Conservation (phyloP, 2,888 invertebrate species). For the Hetaerina titia region DNA sequence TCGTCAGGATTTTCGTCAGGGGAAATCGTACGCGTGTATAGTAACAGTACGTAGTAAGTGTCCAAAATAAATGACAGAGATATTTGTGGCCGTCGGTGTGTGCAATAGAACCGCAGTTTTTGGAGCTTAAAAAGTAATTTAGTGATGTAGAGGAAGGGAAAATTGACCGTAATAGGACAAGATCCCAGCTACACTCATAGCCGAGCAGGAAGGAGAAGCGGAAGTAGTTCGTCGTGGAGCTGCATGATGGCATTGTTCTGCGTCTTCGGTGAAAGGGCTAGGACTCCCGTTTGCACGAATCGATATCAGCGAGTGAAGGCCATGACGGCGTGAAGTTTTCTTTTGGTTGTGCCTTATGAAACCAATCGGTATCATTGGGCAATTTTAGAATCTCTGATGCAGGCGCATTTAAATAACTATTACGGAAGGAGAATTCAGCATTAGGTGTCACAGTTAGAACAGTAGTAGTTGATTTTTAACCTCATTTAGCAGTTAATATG, state of each 20-base stretch:
- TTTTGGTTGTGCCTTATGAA: background rate
- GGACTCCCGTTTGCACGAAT: background rate
- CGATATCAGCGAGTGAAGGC: background rate
- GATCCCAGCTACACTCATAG: background rate
- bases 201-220: background rate
- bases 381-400: background rate
- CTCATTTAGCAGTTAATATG: too few relatives aligned
- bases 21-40: background rate
- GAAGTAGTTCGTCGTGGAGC: conserved; percentile 14
- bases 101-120: background rate
- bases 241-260: conserved; percentile 8
- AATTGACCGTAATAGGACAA: background rate
- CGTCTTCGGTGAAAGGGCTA: background rate
- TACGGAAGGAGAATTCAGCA: background rate
- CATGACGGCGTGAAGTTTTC: background rate
- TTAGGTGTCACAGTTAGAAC: too few relatives aligned
- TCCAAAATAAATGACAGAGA: background rate
- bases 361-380: background rate
- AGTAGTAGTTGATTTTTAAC: too few relatives aligned
- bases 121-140: conserved; percentile 4
- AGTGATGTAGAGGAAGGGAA: background rate
- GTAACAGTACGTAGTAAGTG: background rate
- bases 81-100: background rate
- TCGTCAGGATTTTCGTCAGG: background rate
- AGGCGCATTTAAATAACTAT: background rate